Evolutionary conservation across 2,888 invertebrate species (phyloP).

Genomic region (Strigamia maritima): DNA sequence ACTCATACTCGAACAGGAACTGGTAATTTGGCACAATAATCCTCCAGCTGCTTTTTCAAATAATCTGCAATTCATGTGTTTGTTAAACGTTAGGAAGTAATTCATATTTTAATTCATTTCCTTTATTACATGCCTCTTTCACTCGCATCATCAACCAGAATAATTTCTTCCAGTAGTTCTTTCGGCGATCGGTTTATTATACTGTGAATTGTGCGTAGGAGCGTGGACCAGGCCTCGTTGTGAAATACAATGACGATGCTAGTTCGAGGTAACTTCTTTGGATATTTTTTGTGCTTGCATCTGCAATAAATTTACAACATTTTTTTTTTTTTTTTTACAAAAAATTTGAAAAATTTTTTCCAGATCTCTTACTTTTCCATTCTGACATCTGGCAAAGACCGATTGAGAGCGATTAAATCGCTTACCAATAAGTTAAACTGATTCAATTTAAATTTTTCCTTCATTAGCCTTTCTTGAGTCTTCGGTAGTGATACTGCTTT

Average conservation of each 20-base stretch:
- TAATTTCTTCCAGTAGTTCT: slow-evolving; percentile 72
- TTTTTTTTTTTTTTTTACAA: no score
- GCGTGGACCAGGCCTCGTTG: slow-evolving; percentile 98
- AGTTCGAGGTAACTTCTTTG: slow-evolving; percentile 74
- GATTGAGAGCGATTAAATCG: slow-evolving; percentile 93
- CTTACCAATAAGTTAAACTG: slow-evolving; percentile 98
- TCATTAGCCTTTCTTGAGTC: slow-evolving; percentile 80
- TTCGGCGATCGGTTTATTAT: slow-evolving; percentile 83
- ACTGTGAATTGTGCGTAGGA: slow-evolving; percentile 90
- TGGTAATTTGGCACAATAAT: slow-evolving; percentile 79
- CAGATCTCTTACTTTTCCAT: slow-evolving; percentile 81
- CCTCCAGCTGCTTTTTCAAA: slow-evolving; percentile 80
- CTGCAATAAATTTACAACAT: slow-evolving; percentile 54
- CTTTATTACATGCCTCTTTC: slow-evolving; percentile 63
- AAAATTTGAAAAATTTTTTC: not conserved
- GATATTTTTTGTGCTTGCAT: slow-evolving; percentile 75
- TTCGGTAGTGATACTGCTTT: slow-evolving; percentile 82
- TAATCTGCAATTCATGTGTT: slow-evolving; percentile 64
- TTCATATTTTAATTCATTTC: slow-evolving; percentile 36
- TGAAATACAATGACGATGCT: slow-evolving; percentile 96
- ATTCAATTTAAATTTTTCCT: slow-evolving; percentile 95
- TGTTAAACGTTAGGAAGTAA: not conserved
- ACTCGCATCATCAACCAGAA: slow-evolving; percentile 85
- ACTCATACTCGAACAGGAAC: slow-evolving; percentile 71
- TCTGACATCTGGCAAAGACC: slow-evolving; percentile 89